Evolutionary conservation across 1,140 invertebrate species (phyloP).

Genomic region (Sogatella furcifera): DNA sequence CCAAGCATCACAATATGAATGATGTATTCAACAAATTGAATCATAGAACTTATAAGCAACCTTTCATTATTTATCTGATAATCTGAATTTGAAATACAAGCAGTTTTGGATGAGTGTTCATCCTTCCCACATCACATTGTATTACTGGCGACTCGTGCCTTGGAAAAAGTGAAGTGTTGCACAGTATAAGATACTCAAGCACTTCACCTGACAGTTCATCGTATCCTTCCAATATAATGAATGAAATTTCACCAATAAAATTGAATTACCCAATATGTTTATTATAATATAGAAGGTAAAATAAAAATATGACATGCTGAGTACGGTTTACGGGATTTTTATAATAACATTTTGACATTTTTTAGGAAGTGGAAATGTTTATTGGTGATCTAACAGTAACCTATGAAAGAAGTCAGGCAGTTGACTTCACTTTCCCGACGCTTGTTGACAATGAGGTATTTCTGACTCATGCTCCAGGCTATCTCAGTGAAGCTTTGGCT

Average conservation of each 20-base stretch:
- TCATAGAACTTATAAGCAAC: slow-evolving; percentile 4
- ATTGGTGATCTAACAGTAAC: slow-evolving; percentile 56
- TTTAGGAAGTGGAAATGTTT: slow-evolving; percentile 53
- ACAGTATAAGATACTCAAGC: no score
- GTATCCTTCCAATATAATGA: no score
- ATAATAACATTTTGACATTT: not conserved
- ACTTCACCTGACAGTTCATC: no score
- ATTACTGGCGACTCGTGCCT: no score
- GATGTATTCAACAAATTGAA: not conserved
- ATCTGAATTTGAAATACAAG: no score
- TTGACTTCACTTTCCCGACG: slow-evolving; percentile 59
- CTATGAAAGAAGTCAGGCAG: slow-evolving; percentile 49
- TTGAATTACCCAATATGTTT: no score
- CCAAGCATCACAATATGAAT: not conserved
- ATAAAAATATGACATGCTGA: no score
- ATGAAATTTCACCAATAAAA: not conserved
- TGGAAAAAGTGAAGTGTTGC: no score
- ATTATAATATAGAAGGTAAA: no score
- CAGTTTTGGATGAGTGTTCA: no score
- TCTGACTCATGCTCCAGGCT: slow-evolving; percentile 52
- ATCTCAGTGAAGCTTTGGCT: slow-evolving; percentile 54
- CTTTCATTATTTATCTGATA: no score
- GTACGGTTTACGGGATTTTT: not conserved
- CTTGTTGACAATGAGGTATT: slow-evolving; percentile 58
- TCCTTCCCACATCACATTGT: no score